Evolutionary conservation across 2,888 invertebrate species (phyloP).

Genomic region (Xestoiulus laeticollis): DNA sequence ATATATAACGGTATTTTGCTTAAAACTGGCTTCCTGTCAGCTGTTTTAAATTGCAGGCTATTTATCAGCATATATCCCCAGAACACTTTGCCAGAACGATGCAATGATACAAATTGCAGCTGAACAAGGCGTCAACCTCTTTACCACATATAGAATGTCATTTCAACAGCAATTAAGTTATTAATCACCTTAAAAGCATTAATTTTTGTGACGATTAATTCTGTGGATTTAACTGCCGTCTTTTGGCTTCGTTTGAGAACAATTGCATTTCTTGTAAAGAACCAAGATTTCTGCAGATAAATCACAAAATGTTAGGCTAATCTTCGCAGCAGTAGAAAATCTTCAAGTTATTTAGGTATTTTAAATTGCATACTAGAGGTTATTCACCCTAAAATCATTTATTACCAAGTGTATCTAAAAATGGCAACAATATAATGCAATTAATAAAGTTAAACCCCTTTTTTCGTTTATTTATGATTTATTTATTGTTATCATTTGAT

Average conservation of each 20-base stretch:
- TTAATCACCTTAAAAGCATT: slow-evolving; percentile 17
- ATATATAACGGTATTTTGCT: background rate
- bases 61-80: background rate
- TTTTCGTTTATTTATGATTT: background rate
- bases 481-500: background rate
- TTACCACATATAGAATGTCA: background rate
- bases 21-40: background rate
- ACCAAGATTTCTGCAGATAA: background rate
- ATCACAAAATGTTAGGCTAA: background rate
- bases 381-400: background rate
- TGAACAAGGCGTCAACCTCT: background rate
- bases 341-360: background rate
- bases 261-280: background rate
- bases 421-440: background rate
- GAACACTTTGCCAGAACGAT: background rate
- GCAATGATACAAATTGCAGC: background rate
- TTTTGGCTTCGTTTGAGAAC: background rate
- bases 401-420: background rate
- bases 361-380: background rate
- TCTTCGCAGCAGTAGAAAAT: background rate
- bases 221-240: background rate
- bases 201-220: background rate
- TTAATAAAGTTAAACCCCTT: background rate
- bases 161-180: slow-evolving; percentile 1
- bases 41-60: background rate